These are phyloP conservation scores for Eupithecia centaureata DNA, from an alignment of 2,888 invertebrate genomes.

Conservation along the genomic window DNA sequence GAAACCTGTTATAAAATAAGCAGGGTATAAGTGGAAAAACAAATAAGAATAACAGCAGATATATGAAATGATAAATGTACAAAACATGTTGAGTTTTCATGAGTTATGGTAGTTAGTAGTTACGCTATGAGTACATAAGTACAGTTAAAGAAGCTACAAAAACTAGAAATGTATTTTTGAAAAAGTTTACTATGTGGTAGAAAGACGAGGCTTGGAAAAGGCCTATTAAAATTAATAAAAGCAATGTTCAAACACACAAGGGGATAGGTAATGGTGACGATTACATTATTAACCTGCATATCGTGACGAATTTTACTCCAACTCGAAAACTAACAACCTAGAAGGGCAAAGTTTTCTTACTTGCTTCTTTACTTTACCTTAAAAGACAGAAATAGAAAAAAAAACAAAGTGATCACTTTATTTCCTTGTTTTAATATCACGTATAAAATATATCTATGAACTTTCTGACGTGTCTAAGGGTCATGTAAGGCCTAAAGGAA, in stretches of 20 bases:
- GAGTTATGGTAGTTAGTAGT: background rate
- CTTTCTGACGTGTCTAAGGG: too few species aligned
- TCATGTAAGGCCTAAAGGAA: too few species aligned
- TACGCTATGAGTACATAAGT: too few species aligned
- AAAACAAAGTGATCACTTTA: too few species aligned
- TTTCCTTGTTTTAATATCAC: too few species aligned
- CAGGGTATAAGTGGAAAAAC: background rate
- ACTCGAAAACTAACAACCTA: too few species aligned
- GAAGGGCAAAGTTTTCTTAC: too few species aligned
- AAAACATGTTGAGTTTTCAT: background rate
- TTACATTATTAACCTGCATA: background rate
- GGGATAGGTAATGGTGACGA: background rate
- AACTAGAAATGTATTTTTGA: background rate
- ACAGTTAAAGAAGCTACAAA: background rate
- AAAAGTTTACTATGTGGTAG: background rate
- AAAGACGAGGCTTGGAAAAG: background rate
- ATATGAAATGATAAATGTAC: slow-evolving; percentile 2
- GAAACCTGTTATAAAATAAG: background rate
- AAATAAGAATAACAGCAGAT: background rate
- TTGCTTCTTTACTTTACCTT: too few species aligned
- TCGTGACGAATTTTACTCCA: too few species aligned
- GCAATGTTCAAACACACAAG: background rate
- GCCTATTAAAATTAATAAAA: background rate
- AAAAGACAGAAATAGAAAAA: too few species aligned
- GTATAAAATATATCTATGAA: too few species aligned